phyloP scores from a whole-genome alignment of 37 sponge, comb jelly and placozoan species.

The Chondrilla cf. caribensis region DNA sequence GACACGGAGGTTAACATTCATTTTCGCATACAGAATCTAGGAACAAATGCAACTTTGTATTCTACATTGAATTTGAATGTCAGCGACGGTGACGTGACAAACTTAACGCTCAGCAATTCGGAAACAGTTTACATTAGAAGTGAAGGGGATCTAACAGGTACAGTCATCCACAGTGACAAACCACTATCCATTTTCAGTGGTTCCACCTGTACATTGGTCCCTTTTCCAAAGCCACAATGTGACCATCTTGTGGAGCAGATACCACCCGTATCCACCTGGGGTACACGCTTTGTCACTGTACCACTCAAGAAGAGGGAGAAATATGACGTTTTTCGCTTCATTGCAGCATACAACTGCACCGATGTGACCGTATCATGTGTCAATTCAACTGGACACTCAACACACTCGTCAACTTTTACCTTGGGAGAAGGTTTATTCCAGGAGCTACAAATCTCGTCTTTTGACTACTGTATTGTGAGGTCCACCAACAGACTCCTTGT shows the following conservation, averaged over 20 bases:
- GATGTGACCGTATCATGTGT: not conserved
- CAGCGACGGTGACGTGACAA: not conserved
- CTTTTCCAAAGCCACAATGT: conserved; percentile 17
- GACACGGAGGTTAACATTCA: conserved; percentile 19
- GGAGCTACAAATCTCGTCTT: not conserved
- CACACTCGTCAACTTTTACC: not conserved
- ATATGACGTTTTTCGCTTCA: conserved; percentile 18
- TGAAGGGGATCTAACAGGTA: conserved; percentile 36
- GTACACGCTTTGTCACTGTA: conserved; percentile 33
- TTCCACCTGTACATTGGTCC: not conserved
- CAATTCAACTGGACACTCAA: not conserved
- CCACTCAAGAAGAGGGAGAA: conserved; percentile 2
- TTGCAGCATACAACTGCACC: conserved; percentile 8
- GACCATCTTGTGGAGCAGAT: conserved; percentile 62
- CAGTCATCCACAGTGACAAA: not conserved
- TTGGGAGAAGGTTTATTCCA: not conserved
- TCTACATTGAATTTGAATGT: not conserved
- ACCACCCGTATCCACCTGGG: conserved; percentile 34
- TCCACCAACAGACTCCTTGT: conserved; percentile 9
- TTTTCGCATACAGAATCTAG: not conserved
- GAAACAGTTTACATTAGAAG: not conserved
- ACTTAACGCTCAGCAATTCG: not conserved
- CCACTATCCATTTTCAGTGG: conserved; percentile 15
- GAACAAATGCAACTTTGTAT: not conserved
- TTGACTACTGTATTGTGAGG: not conserved